Conservation (phyloP, 1,140 invertebrate genomes). For the Anastrepha obliqua region DNA sequence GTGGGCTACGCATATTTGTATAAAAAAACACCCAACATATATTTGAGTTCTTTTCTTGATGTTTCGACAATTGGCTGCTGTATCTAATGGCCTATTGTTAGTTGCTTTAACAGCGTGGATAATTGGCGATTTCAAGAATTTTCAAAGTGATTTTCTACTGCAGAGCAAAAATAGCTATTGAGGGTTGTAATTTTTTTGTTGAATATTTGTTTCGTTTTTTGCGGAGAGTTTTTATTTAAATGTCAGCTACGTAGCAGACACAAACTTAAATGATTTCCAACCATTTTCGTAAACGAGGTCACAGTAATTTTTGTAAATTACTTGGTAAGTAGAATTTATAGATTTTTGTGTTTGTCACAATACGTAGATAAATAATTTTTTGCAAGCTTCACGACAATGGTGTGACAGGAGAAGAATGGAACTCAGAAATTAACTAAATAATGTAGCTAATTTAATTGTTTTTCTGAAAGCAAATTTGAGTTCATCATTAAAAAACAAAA, state of each 20-base stretch:
- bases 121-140: constrained; percentile 17
- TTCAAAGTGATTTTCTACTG: constrained; percentile 3
- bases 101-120: constrained; percentile 38
- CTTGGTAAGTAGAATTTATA: background rate
- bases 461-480: no score
- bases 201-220: background rate
- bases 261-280: background rate
- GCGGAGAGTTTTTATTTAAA: background rate
- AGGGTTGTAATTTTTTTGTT: background rate
- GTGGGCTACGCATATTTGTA: background rate
- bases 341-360: background rate
- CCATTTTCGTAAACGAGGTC: background rate
- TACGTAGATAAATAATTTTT: background rate
- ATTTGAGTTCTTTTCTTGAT: background rate
- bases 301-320: background rate
- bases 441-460: no score
- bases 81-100: constrained; percentile 46
- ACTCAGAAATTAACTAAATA: no score
- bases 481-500: no score
- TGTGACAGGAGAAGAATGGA: no score
- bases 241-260: background rate
- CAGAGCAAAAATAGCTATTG: background rate
- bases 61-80: constrained; percentile 27
- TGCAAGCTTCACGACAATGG: no score
- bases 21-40: background rate